Percentiles rank a stretch among this genome's conserved stretches.
These are phyloP conservation scores for Aldrovandia affinis DNA, from an alignment of 2,797 vertebrate genomes.

Conservation along the genomic window DNA sequence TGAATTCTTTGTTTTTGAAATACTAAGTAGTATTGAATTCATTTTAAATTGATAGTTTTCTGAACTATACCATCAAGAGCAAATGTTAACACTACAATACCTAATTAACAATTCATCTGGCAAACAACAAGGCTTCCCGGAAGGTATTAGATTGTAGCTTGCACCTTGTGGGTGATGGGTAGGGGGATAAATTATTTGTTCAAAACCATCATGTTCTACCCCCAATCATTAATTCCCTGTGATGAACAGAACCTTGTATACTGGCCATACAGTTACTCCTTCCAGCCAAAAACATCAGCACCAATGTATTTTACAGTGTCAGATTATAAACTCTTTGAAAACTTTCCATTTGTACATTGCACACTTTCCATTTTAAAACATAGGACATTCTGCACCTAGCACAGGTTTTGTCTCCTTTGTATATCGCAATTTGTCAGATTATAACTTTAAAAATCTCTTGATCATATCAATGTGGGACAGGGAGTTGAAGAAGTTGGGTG, in stretches of 20 bases:
- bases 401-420: no score
- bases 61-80: constrained; percentile 11
- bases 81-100: constrained; percentile 57
- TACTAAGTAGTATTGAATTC: constrained; percentile 42
- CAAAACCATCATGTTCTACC: constrained; percentile 51
- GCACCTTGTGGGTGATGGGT: constrained; percentile 37
- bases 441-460: no score
- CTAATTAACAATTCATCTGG: constrained; percentile 32
- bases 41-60: constrained; percentile 42
- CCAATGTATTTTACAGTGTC: constrained; percentile 75
- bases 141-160: constrained; percentile 37
- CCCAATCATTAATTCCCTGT: constrained; percentile 49
- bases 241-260: constrained; percentile 66
- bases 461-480: no score
- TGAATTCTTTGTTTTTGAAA: constrained; percentile 40
- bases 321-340: constrained; percentile 62
- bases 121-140: constrained; percentile 42
- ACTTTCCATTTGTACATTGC: constrained; percentile 69
- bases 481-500: no score
- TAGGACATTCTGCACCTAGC: no score
- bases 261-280: constrained; percentile 61
- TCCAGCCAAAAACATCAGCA: constrained; percentile 72
- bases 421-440: no score
- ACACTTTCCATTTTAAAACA: no score
- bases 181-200: constrained; percentile 64